A percentile compares a stretch with the other conserved stretches of the same genome.
Evolutionary conservation across 2,888 invertebrate species (phyloP).

Genomic region (Coenonympha arcania): DNA sequence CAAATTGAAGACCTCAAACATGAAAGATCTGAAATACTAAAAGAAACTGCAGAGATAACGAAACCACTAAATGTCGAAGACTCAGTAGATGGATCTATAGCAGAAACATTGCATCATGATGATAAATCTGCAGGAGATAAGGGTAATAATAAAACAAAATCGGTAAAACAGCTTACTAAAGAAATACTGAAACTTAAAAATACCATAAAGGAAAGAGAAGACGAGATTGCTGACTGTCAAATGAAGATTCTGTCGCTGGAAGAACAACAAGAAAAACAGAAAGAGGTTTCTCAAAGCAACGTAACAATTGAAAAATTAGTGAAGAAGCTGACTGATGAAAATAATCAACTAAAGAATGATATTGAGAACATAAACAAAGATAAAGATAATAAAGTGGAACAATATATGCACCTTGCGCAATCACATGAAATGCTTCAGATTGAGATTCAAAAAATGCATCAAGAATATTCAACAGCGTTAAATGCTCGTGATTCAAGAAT

Average conservation of each 20-base stretch:
- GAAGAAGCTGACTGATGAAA: constrained; percentile 56
- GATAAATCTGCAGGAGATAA: constrained; percentile 56
- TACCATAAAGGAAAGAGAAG: constrained; percentile 69
- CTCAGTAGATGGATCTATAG: constrained; percentile 38
- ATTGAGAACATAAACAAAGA: constrained; percentile 43
- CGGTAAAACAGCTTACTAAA: constrained; percentile 67
- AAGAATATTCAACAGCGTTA: constrained; percentile 53
- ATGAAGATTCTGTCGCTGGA: constrained; percentile 70
- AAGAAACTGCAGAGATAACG: constrained; percentile 54
- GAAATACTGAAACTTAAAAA: constrained; percentile 70
- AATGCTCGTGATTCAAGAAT: constrained; percentile 60
- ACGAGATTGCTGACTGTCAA: constrained; percentile 67
- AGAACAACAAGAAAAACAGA: constrained; percentile 65
- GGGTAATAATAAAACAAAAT: constrained; percentile 53
- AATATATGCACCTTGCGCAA: constrained; percentile 43
- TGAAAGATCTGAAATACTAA: constrained; percentile 59
- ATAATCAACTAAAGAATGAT: constrained; percentile 55
- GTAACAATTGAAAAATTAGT: constrained; percentile 58
- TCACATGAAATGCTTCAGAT: constrained; percentile 47
- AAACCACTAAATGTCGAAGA: constrained; percentile 53
- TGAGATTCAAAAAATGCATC: constrained; percentile 52
- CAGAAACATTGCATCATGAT: constrained; percentile 48
- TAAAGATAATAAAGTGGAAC: constrained; percentile 44
- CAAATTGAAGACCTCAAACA: constrained; percentile 65
- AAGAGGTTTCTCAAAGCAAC: constrained; percentile 48